Evolutionary conservation across 2,888 invertebrate species (phyloP).

Genomic region (Keiferia lycopersicella): DNA sequence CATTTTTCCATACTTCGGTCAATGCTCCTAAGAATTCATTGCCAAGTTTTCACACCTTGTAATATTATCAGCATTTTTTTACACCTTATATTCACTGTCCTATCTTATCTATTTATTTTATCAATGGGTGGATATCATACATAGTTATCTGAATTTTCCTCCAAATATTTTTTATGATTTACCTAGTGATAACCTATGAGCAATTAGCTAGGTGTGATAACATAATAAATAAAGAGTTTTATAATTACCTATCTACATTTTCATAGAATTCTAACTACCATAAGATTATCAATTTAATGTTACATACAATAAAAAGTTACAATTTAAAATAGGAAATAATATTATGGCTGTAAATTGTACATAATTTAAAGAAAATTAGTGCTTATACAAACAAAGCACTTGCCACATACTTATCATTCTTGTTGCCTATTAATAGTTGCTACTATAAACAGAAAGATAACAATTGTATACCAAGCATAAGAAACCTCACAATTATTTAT

Average conservation of each 20-base stretch:
- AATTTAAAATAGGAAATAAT: not conserved
- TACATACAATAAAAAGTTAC: not conserved
- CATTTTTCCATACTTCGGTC: too few species aligned
- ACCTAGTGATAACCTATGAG: not conserved
- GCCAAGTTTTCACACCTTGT: too few species aligned
- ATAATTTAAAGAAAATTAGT: not conserved
- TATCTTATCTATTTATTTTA: not conserved
- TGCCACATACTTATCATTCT: not conserved
- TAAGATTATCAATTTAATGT: not conserved
- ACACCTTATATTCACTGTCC: not conserved
- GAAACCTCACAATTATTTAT: not conserved
- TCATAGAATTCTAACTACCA: not conserved
- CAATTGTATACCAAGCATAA: not conserved
- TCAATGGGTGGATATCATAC: not conserved
- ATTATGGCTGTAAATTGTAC: conserved; percentile 16
- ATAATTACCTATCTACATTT: not conserved
- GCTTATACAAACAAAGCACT: not conserved
- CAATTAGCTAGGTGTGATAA: not conserved
- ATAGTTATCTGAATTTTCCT: not conserved
- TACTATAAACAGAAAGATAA: not conserved
- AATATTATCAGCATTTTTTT: too few species aligned
- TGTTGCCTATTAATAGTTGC: not conserved
- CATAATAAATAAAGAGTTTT: not conserved
- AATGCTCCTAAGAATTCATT: too few species aligned
- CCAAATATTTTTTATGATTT: conserved; percentile 9